Evolutionary conservation across 2,888 invertebrate genomes (phyloP), one percentile per base, ranked within the genome.

Genomic region (Rosalia funebris): DNA sequence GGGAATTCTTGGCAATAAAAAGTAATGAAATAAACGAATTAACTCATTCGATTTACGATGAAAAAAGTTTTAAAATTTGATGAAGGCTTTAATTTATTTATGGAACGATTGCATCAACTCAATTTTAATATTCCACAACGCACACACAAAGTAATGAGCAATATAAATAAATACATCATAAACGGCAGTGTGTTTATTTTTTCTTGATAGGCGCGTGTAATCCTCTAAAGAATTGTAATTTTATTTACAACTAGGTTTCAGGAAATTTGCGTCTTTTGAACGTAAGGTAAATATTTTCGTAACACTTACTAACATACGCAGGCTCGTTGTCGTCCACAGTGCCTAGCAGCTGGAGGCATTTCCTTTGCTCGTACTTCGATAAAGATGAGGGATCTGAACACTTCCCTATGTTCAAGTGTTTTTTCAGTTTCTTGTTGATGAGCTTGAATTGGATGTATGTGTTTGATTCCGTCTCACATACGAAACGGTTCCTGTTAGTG

Each of bases 401-500:
- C 44, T 71, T 72, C 10, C 68, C 64, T 4, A 73, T 66, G 39
- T 67, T 62, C 32, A 72, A 66, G 50, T 70, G 50, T 41, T 57
- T 60, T 20, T 66, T 67, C 1, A 45, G 31, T 17, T 65, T 66
- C 34, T 64, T 70, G 10, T 68, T 66, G 3, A 54, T 37, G 0
- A 69, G 44, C 46, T 65, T 68, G 42, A 72, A 69, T 32, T 68
- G 65, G 0, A 73, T 60, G 2, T 57, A 63, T 4, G 65, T 64
- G 31, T 67, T 62, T 0, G 65, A 48, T 16, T 63, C 57, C 1
- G 71, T 65, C 54, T 91, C 88, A 79, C 91, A 91, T 72, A 91
- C 86, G 81, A 83, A 91, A 69, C 86, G 84, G 60, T 85, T 87
- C 3, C 80, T 80, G 56, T 87, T 84, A 54, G 86, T 78, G 79